phyloP scores from a whole-genome alignment of 2,113 vertebrate species.

The Bos indicus region DNA sequence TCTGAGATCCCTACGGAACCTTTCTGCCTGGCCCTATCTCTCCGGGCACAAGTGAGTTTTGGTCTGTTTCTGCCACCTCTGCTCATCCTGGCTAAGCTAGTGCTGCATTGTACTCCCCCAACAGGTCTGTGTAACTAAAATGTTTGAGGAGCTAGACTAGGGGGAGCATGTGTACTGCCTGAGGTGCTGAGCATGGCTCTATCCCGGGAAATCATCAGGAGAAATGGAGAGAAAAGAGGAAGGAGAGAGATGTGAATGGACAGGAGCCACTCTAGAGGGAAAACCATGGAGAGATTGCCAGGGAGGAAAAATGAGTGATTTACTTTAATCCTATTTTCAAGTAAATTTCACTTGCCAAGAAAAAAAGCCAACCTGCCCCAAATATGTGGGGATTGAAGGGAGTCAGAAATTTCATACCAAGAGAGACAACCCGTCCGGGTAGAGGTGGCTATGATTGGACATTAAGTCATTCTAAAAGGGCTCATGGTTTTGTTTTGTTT shows the following conservation, averaged over 20 bases:
- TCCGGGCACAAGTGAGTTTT: not conserved
- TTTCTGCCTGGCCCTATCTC: not conserved
- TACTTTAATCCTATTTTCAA: not conserved
- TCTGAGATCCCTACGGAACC: accelerated
- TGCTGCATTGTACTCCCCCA: accelerated
- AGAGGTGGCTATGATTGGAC: not conserved
- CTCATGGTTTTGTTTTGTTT: not conserved
- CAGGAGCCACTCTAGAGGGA: not conserved
- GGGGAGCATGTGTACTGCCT: accelerated
- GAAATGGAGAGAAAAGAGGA: not conserved
- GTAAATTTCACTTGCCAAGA: not conserved
- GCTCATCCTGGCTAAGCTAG: not conserved
- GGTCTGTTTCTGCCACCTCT: not conserved
- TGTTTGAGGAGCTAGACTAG: not conserved
- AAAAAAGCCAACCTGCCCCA: not conserved
- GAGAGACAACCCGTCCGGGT: not conserved
- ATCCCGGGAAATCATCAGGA: not conserved
- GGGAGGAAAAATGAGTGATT: not conserved
- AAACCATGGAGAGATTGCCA: not conserved
- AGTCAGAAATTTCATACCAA: not conserved
- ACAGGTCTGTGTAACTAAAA: not conserved
- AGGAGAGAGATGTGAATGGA: not conserved
- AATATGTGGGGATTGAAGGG: not conserved
- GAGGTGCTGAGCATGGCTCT: not conserved
- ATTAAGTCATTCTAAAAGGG: slow-evolving; percentile 12